These are phyloP conservation scores for Rostratula benghalensis DNA, from an alignment of 2,113 vertebrate genomes.

Conservation along the genomic window DNA sequence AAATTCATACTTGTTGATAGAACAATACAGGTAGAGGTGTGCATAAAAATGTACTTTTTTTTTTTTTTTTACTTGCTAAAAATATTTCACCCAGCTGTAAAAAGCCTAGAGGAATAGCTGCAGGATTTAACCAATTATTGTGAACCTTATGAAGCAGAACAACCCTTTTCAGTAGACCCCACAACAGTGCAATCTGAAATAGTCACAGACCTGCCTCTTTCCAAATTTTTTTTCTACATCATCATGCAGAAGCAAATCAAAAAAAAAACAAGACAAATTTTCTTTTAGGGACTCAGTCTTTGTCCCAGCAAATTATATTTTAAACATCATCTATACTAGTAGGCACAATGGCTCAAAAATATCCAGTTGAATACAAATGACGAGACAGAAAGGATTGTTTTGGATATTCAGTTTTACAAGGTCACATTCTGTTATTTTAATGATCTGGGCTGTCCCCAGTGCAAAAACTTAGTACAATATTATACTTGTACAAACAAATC, in stretches of 20 bases:
- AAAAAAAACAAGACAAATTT: neutral
- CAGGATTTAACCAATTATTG: neutral
- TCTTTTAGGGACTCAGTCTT: neutral
- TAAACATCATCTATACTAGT: neutral
- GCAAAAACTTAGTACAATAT: neutral
- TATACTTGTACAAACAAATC: neutral
- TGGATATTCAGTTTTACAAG: neutral
- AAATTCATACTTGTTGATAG: slow-evolving; percentile 59
- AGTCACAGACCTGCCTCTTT: neutral
- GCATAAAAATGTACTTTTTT: slow-evolving; percentile 30
- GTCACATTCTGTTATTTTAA: neutral
- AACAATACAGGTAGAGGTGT: slow-evolving; percentile 40
- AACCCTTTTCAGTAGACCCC: neutral
- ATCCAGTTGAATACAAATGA: neutral
- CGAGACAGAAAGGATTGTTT: neutral
- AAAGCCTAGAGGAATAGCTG: neutral
- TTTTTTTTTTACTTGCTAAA: slow-evolving; percentile 26
- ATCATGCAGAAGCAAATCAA: neutral
- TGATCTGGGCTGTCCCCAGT: neutral
- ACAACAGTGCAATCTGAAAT: neutral
- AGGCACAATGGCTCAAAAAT: neutral
- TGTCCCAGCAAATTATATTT: neutral
- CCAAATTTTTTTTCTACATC: neutral
- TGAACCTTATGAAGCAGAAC: neutral
- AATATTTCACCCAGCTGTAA: neutral